Conservation (phyloP, 2,888 invertebrate species). For the Eulithis testata region DNA sequence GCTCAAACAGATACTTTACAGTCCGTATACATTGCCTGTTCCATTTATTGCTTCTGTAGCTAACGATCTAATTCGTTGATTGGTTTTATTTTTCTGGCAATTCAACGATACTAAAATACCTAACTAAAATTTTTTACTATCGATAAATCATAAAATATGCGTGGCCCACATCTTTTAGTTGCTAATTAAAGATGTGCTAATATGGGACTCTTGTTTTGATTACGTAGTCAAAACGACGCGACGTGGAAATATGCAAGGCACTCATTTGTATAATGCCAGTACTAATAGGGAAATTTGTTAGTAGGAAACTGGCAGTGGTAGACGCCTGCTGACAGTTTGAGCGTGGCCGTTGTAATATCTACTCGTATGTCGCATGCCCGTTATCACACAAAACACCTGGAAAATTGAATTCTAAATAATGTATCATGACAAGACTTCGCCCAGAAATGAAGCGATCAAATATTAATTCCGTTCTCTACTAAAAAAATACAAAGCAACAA, state of each 20-base stretch:
- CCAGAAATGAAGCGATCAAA: slow-evolving; percentile 2
- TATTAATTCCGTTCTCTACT: slow-evolving; percentile 32
- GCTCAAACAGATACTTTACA: slow-evolving; percentile 25
- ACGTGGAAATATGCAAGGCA: slow-evolving; percentile 47
- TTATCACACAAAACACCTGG: background rate
- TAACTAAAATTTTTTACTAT: slow-evolving; percentile 10
- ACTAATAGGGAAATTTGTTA: slow-evolving; percentile 69
- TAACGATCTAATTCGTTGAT: slow-evolving; percentile 29
- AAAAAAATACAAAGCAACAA: slow-evolving; percentile 54
- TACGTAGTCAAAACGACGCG: slow-evolving; percentile 62
- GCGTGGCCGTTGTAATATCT: slow-evolving; percentile 59
- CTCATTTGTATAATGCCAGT: slow-evolving; percentile 58
- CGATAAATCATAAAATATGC: slow-evolving; percentile 25
- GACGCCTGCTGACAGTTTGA: slow-evolving; percentile 65
- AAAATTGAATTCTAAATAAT: no score
- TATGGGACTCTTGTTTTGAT: slow-evolving; percentile 57
- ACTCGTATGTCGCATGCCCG: slow-evolving; percentile 53
- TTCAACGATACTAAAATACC: background rate
- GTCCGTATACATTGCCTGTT: slow-evolving; percentile 16
- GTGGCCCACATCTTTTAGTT: slow-evolving; percentile 24
- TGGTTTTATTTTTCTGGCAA: slow-evolving; percentile 11
- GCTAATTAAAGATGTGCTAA: slow-evolving; percentile 50
- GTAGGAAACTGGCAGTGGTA: slow-evolving; percentile 55
- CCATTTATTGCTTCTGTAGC: slow-evolving; percentile 23
- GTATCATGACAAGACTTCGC: background rate